Conservation (phyloP, 2,797 vertebrate genomes). For the Pterois miles region DNA sequence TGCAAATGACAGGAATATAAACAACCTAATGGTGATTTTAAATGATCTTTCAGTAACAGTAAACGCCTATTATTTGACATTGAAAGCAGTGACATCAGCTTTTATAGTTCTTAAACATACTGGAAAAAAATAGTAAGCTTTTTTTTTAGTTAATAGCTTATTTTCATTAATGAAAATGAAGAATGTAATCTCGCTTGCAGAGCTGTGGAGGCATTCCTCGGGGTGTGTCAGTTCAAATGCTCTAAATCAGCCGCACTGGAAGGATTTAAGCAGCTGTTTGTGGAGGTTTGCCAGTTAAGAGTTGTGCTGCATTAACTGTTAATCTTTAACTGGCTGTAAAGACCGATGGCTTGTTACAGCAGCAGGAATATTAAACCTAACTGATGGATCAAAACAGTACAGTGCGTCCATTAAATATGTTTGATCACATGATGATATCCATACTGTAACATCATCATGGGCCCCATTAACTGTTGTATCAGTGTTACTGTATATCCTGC, state of each 20-base stretch:
- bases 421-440: constrained; percentile 1
- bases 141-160: neutral
- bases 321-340: constrained; percentile 32
- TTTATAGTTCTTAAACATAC: neutral
- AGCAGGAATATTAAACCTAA: constrained; percentile 18
- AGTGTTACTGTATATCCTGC: neutral
- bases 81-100: neutral
- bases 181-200: constrained; percentile 12
- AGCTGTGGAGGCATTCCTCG: constrained; percentile 23
- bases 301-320: constrained; percentile 35
- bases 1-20: constrained; percentile 52
- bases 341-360: constrained; percentile 39
- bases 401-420: neutral
- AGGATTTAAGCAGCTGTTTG: constrained; percentile 53
- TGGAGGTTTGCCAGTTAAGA: constrained; percentile 49
- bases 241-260: constrained; percentile 53
- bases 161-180: constrained; percentile 26
- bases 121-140: neutral
- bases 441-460: constrained; percentile 2
- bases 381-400: constrained; percentile 2
- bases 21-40: constrained; percentile 43
- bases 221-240: constrained; percentile 37
- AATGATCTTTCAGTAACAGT: constrained; percentile 23
- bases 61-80: constrained; percentile 33
- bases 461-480: constrained; percentile 9